Evolutionary conservation across 2,888 invertebrate species (phyloP).

Genomic region (Carabus problematicus): DNA sequence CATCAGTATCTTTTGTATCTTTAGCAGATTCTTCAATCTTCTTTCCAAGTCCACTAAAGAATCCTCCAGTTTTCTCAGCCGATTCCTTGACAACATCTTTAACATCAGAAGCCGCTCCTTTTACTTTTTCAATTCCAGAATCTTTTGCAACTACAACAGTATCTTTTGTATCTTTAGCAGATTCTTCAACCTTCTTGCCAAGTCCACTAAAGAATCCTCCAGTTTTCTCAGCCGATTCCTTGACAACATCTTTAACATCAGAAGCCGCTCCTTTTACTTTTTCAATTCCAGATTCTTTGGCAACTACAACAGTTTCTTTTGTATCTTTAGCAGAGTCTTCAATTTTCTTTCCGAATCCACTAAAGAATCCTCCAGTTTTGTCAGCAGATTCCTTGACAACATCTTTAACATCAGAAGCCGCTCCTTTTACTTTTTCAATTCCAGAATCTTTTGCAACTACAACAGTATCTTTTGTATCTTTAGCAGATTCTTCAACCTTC

Average conservation of each 20-base stretch:
- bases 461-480: slow-evolving; percentile 45
- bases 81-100: slow-evolving; percentile 30
- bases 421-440: slow-evolving; percentile 8
- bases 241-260: slow-evolving; percentile 35
- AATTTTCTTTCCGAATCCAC: slow-evolving; percentile 45
- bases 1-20: slow-evolving; percentile 2
- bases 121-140: background rate
- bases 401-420: slow-evolving; percentile 23
- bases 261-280: slow-evolving; percentile 23
- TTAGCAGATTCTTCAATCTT: background rate
- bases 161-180: slow-evolving; percentile 21
- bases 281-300: slow-evolving; percentile 31
- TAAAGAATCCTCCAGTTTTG: slow-evolving; percentile 17
- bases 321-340: slow-evolving; percentile 46
- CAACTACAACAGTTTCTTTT: slow-evolving; percentile 44
- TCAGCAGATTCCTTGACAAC: slow-evolving; percentile 25
- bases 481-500: slow-evolving; percentile 48
- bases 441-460: slow-evolving; percentile 38
- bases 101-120: background rate
- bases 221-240: slow-evolving; percentile 10
- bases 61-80: no score
- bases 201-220: slow-evolving; percentile 27
- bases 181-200: slow-evolving; percentile 21
- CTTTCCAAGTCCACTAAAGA: no score
- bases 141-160: slow-evolving; percentile 4